Percentiles rank a stretch among this genome's conserved stretches.
Evolutionary conservation across 1,140 invertebrate genomes (phyloP).

Genomic region (Drosophila truncata): DNA sequence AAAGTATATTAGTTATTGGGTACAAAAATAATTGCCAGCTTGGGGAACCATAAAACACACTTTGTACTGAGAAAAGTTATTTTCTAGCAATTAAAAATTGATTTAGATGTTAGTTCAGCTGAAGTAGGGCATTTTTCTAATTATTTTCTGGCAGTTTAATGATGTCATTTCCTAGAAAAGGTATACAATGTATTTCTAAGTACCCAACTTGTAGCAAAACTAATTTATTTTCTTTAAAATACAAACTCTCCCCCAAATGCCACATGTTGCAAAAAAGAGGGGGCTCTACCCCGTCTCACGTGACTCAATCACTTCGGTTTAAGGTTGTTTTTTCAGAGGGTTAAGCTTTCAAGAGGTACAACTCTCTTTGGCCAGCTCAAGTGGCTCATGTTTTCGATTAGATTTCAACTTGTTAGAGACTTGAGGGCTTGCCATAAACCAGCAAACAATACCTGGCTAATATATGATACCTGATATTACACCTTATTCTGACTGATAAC

Average conservation of each 20-base stretch:
- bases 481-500: slow-evolving; percentile 25
- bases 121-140: neutral
- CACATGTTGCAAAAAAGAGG: slow-evolving; percentile 64
- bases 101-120: neutral
- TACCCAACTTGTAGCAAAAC: neutral
- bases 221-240: neutral
- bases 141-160: neutral
- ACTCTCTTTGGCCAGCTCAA: slow-evolving; percentile 20
- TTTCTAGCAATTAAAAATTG: neutral
- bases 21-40: slow-evolving; percentile 12
- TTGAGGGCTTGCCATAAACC: slow-evolving; percentile 20
- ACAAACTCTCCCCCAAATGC: slow-evolving; percentile 58
- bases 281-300: slow-evolving; percentile 19
- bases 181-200: neutral
- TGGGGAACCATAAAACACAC: neutral
- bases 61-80: neutral
- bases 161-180: slow-evolving; percentile 17
- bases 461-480: slow-evolving; percentile 35
- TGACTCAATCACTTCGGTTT: slow-evolving; percentile 22
- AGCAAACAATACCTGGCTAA: slow-evolving; percentile 9
- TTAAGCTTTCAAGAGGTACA: slow-evolving; percentile 32
- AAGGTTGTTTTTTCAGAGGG: neutral
- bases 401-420: slow-evolving; percentile 17
- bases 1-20: neutral
- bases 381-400: slow-evolving; percentile 36